Evolutionary conservation across 1,140 invertebrate species (phyloP).

Genomic region (Sycophila sp.): DNA sequence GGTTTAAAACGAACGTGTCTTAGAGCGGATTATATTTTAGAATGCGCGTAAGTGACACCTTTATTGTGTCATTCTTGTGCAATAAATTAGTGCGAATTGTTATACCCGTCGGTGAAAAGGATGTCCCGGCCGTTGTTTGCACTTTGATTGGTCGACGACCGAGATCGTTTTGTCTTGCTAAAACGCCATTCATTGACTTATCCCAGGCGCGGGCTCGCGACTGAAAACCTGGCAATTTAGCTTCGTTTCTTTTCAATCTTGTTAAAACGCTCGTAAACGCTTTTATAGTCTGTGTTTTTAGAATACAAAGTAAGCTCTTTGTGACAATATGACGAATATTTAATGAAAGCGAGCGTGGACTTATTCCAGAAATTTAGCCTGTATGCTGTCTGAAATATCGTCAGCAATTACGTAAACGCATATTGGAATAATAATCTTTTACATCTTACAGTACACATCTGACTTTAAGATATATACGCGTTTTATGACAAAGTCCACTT

Average conservation of each 20-base stretch:
- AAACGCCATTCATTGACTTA: not conserved
- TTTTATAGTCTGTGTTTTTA: slow-evolving; percentile 10
- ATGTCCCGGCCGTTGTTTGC: not conserved
- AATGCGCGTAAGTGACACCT: slow-evolving; percentile 4
- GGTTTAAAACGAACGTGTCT: too few relatives aligned
- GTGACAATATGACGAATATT: not conserved
- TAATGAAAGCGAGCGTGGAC: not conserved
- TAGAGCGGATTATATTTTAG: not conserved
- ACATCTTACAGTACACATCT: too few relatives aligned
- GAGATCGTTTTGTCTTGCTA: not conserved
- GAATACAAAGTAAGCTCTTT: not conserved
- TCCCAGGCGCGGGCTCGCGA: not conserved
- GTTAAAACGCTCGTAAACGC: slow-evolving; percentile 5
- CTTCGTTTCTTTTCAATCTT: not conserved
- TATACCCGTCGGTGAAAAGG: too few relatives aligned
- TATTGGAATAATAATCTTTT: too few relatives aligned
- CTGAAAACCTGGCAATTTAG: not conserved
- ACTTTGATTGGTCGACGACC: slow-evolving; percentile 13
- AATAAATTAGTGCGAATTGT: not conserved
- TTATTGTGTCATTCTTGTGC: not conserved
- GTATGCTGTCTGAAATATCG: too few relatives aligned
- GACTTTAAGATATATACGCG: too few relatives aligned
- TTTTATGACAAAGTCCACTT: too few relatives aligned
- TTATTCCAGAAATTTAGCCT: too few relatives aligned
- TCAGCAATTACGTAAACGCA: too few relatives aligned